Evolutionary conservation across 30 jellyfish, hydroid and myxozoan species (phyloP), one percentile per base, ranked within the genome.

Genomic region (Euphysa ruthae): DNA sequence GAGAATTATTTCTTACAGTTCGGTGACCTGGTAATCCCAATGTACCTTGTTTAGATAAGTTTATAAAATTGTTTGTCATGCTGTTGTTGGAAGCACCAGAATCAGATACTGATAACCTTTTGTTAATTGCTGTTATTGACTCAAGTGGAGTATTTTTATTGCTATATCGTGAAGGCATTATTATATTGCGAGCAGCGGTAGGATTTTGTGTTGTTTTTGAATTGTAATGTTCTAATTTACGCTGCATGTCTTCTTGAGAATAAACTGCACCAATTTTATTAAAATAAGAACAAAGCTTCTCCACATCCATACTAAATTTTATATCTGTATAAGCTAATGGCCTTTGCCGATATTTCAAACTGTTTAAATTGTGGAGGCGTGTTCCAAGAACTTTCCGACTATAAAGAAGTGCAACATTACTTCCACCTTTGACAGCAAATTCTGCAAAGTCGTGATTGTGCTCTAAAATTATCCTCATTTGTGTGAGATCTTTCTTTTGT

Each of bases 391-490:
- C 92, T 35, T 88, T 88, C 25, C 97, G 82, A 66, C 94, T 72
- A 56, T 80, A 80, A 1, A 88, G 80, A 74, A 88, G 73, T 7
- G 97, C 94, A 61, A 79, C 91, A 60, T 88, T 89, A 25, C 97
- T 88, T 28, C 97, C 97, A 28, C 82, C 83, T 46, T 74, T 83
- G 42, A 88, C 93, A 7, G 97, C 97, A 79, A 79, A 80, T 31
- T 69, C 82, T n/a, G 97, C 97, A 70, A 88, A 88, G 56, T 88
- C 93, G 69, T 80, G 92, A 64, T 88, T 88, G 51, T 88, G 97
- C 55, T 73, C 93, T 32, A 88, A 28, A 19, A 88, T 88, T n/a
- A 75, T 81, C 38, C 87, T 80, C 97, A 88, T 88, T 65, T 88
- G 97, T 27, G 91, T 88, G 29, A 88, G 71, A 61, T 88, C 97